Base-by-base conservation (phyloP, 2,113 vertebrate genomes). In the Chionomys nivalis region DNA sequence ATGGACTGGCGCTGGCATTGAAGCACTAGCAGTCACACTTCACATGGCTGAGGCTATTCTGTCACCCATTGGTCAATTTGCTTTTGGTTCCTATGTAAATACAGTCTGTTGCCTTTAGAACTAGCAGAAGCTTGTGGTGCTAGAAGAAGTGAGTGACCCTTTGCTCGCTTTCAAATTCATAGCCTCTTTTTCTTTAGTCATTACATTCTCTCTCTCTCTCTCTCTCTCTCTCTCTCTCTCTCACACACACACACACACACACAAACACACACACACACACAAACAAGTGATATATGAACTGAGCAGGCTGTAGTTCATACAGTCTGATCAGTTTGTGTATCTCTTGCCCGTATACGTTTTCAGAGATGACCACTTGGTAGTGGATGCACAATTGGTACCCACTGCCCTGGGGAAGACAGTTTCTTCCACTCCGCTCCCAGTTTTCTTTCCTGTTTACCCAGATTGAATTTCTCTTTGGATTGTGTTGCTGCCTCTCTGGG, bases 61-160 rank as follows among this genome's bases (percentile, higher is more conserved):
- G 21, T 93, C 90, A 47, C 83, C 78, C 81, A 92, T 96, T 82
- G 65, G 39, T 75, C 72, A 39, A 19, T 91, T 92, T 82, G 52
- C 42, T 87, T 91, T 93, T 14, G 65, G 44, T 90, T 90, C 68
- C 87, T 93, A 61, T 16, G 36, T 73, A 77, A 94, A 82, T 44
- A 24, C 26, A 63, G 14, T 63, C 33, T 83, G 72, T 89, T 95
- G 66, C 73, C 44, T 70, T 91, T 58, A 94, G 86, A 90, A 44
- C 12, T 5, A 23, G n/a, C 26, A 73, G 93, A 82, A 70, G 89
- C 90, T 90, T 90, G 65, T 78, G 44, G 6, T 28, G 1, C 21
- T n/a, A 7, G 21, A 58, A 44, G 7, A 16, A 87, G 0, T 88
- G 19, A 42, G 23, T 42, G 24, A 13, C 24, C 3, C 24, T 63